phyloP scores from a whole-genome alignment of 2,888 invertebrate species.

The Holacanthella duospinosa region DNA sequence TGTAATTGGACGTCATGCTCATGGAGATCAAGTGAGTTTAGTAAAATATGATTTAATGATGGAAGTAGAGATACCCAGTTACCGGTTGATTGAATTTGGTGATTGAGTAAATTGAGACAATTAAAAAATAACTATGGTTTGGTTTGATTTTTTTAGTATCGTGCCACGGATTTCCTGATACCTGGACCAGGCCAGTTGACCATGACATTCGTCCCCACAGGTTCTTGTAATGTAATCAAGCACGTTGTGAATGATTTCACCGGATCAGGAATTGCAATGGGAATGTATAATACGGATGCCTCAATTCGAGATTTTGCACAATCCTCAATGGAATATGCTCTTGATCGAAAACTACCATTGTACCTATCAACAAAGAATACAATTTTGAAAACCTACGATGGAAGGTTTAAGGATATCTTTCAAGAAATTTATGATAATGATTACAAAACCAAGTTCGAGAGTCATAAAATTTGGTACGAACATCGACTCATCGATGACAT shows the following conservation, averaged over 20 bases:
- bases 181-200: constrained; percentile 81
- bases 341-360: constrained; percentile 72
- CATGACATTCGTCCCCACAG: constrained; percentile 65
- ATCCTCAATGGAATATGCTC: constrained; percentile 81
- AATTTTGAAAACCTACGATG: constrained; percentile 90
- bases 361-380: constrained; percentile 96
- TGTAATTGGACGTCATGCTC: constrained; percentile 95
- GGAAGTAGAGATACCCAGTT: constrained; percentile 3
- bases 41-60: background rate
- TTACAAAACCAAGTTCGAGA: constrained; percentile 75
- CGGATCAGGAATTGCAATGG: constrained; percentile 81
- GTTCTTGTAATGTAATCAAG: constrained; percentile 50
- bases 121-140: background rate
- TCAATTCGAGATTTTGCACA: constrained; percentile 87
- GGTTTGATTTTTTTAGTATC: constrained; percentile 50
- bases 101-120: too few species aligned
- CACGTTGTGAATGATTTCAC: constrained; percentile 74
- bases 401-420: constrained; percentile 93
- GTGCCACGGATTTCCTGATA: constrained; percentile 92
- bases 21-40: constrained; percentile 65
- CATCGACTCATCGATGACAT: constrained; percentile 97
- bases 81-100: background rate
- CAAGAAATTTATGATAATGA: constrained; percentile 82
- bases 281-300: constrained; percentile 90
- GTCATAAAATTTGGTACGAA: constrained; percentile 71